Evolutionary conservation across 2,888 invertebrate species (phyloP), one percentile per base, ranked within the genome.

Genomic region (Cenopis cana): DNA sequence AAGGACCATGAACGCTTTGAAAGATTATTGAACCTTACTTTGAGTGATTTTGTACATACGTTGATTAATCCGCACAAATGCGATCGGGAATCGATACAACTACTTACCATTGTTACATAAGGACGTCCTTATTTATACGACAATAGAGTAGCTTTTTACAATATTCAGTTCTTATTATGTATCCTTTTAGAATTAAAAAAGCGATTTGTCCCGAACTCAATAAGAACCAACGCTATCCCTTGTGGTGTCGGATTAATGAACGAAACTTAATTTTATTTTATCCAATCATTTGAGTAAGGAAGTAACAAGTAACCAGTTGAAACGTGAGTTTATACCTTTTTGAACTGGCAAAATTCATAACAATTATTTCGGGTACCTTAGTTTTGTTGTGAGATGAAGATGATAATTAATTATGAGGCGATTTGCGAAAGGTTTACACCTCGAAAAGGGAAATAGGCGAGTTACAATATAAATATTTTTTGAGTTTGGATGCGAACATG

Each of bases 171-270:
- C 2, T 24, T 10, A 1, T 38, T 5, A 52, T 64, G 11, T 0
- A 20, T n/a, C 20, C 8, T 36, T 64, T 54, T 54, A 10, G 38
- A 64, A 52, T 38, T 8, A 2, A 14, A 38, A 38, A 9, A 64
- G 36, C 11, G 2, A 59, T 69, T 69, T 69, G 49, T 69, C 33
- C 49, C 55, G 33, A 24, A 56, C 61, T 29, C 33, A 61, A 62
- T 61, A 18, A 62, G 12, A 38, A 64, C 64, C 64, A n/a, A 54
- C 66, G 36, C 59, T 38, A 60, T 64, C 64, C 38, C 38, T 64
- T 36, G 64, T 20, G 64, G 64, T 4, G n/a, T 38, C 36, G n/a
- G 64, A 64, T 54, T 24, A 38, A 64, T 54, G 20, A 36, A 55
- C 55, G 20, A 9, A 29, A 38, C 36, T 52, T n/a, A 20, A 11